Base-by-base conservation (phyloP, 2,888 invertebrate species). In the Plebejus anna region DNA sequence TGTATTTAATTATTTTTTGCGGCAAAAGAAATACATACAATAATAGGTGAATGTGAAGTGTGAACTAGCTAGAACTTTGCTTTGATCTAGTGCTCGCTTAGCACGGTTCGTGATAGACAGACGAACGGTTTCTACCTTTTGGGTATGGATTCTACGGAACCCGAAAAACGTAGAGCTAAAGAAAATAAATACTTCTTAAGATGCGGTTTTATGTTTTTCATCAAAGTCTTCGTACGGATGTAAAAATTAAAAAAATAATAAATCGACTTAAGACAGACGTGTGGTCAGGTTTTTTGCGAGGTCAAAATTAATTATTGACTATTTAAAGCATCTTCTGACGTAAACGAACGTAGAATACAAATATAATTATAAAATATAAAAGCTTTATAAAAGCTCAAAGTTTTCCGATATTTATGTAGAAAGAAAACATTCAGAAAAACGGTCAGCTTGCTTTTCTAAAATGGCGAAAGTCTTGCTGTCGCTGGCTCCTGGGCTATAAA, bases 211-310 rank as follows among this genome's bases (percentile, higher is more conserved):
- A 66, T 66, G 16, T 66, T 11, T 28, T 66, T 0, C 32, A 32
- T 66, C 13, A 9, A 9, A 61, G 9, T 32, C 32, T 66, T 32
- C 32, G 5, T 11, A 32, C 32, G 5, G 4, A 32, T 66, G 4
- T 11, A 61, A 9, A 32, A 11, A 32, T 4, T 22, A 13, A 4
- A 66, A 61, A 47, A 47, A 2, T 47, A 61, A 61, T 22, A 1
- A 61, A 22, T 61, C 61, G 2, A 22, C 3, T 61, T 59, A 59
- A 59, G 9, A 28, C 9, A 3, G 59, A 61, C 61, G 28, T 28
- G 28, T 61, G 59, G 32, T 66, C 66, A 66, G 66, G 32, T 66
- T 36, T 66, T 66, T 66, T 66, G 66, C 66, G 13, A 66, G 66
- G 66, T 32, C 32, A 66, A 66, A 66, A 36, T 11, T 66, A 5